Conservation (phyloP, 2,797 vertebrate genomes). For the Sebastiscus albofasciatus region DNA sequence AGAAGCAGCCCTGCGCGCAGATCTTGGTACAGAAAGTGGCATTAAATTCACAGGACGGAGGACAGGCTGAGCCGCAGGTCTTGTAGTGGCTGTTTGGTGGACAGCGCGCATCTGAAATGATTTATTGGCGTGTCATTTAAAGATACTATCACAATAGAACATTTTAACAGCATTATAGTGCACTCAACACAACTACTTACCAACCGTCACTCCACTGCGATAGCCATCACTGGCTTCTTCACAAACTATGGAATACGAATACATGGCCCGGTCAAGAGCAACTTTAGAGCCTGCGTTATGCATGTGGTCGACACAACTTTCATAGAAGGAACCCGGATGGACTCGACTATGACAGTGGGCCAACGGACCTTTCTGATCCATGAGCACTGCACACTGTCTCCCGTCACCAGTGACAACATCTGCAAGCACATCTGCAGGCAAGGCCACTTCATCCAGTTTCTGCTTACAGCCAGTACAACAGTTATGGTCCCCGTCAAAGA, state of each 20-base stretch:
- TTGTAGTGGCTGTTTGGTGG: slow-evolving; percentile 58
- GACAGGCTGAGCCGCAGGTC: slow-evolving; percentile 59
- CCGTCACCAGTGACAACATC: not conserved
- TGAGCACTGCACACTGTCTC: slow-evolving; percentile 12
- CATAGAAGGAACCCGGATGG: slow-evolving; percentile 16
- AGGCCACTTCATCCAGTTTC: not conserved
- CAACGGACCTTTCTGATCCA: not conserved
- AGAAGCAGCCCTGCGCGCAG: slow-evolving; percentile 58
- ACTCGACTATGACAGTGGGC: slow-evolving; percentile 11
- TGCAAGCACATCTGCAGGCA: not conserved
- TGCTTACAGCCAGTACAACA: slow-evolving; percentile 31
- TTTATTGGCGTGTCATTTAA: not conserved
- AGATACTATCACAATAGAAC: not conserved
- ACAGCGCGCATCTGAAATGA: slow-evolving; percentile 38
- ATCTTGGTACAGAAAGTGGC: not conserved
- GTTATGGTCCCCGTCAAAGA: slow-evolving; percentile 11
- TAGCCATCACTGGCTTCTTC: not conserved
- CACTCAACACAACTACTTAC: slow-evolving; percentile 2
- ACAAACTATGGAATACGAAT: slow-evolving; percentile 41
- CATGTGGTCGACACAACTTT: slow-evolving; percentile 10
- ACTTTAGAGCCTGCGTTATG: not conserved
- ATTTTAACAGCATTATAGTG: not conserved
- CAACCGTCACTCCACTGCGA: not conserved
- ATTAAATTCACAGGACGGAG: slow-evolving; percentile 24
- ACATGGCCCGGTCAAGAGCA: not conserved